A percentile compares a stretch with the other conserved stretches of the same genome.
Conservation (phyloP, 2,888 invertebrate genomes). For the Nomada ruficornis region DNA sequence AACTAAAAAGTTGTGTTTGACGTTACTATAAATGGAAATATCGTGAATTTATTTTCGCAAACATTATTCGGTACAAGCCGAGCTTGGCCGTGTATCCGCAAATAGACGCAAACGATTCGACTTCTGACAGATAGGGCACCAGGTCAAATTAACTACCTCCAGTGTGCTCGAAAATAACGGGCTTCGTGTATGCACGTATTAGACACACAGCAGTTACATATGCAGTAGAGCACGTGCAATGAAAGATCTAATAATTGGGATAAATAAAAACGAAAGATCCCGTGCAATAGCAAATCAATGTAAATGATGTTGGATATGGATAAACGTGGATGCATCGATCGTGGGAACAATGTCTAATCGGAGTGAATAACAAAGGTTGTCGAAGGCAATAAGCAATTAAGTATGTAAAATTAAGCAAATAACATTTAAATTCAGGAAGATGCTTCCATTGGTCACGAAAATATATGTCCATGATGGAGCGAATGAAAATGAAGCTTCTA, state of each 20-base stretch:
- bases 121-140: constrained; percentile 77
- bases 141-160: constrained; percentile 74
- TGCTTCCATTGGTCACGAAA: constrained; percentile 67
- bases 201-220: neutral
- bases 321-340: neutral
- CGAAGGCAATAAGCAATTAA: neutral
- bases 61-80: constrained; percentile 37
- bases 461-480: constrained; percentile 68
- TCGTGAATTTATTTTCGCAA: constrained; percentile 38
- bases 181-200: constrained; percentile 30
- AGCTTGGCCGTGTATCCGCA: constrained; percentile 64
- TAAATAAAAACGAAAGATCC: constrained; percentile 21
- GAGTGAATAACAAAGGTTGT: neutral
- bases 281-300: constrained; percentile 15
- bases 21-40: constrained; percentile 12
- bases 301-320: constrained; percentile 14
- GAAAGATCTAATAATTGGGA: constrained; percentile 31
- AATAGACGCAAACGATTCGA: constrained; percentile 76
- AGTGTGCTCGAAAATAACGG: constrained; percentile 70
- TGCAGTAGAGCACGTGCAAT: constrained; percentile 20
- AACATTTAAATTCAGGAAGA: constrained; percentile 20
- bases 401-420: neutral
- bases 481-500: constrained; percentile 31
- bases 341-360: neutral
- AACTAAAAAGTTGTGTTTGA: neutral